Conservation (phyloP, 2,113 vertebrate genomes). For the Haplochromis burtoni region DNA sequence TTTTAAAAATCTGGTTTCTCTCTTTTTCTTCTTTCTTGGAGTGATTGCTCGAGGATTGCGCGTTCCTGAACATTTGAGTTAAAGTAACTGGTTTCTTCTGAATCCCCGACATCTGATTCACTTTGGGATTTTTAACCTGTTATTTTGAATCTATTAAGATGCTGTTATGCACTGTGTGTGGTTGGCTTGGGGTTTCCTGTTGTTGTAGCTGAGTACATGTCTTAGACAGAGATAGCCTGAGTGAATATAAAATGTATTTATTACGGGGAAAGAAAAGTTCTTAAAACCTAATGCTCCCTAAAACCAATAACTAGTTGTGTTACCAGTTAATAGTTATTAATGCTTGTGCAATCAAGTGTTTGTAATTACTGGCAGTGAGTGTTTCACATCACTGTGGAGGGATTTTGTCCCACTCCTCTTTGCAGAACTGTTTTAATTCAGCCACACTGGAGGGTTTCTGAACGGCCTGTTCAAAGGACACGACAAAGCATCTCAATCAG, state of each 20-base stretch:
- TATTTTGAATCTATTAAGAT: neutral
- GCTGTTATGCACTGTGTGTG: neutral
- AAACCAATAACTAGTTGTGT: neutral
- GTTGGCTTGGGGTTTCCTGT: neutral
- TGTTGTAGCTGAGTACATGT: neutral
- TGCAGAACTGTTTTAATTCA: neutral
- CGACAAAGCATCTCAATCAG: neutral
- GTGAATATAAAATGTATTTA: neutral
- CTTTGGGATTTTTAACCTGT: neutral
- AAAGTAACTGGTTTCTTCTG: neutral
- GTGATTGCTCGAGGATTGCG: neutral
- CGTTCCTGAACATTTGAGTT: neutral
- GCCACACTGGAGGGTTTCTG: neutral
- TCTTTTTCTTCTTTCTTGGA: neutral
- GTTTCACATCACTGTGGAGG: neutral
- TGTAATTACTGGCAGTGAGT: neutral
- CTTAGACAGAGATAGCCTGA: neutral
- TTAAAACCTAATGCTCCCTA: neutral
- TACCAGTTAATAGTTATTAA: neutral
- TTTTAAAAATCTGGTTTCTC: neutral
- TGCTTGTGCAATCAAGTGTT: neutral
- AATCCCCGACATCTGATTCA: neutral
- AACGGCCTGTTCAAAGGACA: neutral
- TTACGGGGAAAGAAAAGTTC: rapidly evolving
- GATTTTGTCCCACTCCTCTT: neutral